Base-by-base conservation (phyloP, 2,888 invertebrate species). In the Cephonodes hylas region DNA sequence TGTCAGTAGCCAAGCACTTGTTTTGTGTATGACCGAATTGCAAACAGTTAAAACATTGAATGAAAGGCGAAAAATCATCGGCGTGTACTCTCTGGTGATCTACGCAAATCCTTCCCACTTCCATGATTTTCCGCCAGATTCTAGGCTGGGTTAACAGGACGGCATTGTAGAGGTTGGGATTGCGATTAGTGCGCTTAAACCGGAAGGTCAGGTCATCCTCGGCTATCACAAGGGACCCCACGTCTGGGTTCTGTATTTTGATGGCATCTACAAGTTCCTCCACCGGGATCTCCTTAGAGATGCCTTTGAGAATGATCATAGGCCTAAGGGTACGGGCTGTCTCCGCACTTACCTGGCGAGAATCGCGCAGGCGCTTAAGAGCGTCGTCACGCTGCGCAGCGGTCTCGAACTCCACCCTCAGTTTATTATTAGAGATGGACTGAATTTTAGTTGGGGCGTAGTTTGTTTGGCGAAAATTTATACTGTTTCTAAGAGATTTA, bases 21-120 rank as follows among this genome's bases (percentile, higher is more conserved):
- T 42, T 59, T 0, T 60, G 59, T 0, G 64, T 63, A 57, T 70
- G 70, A 0, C 70, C 72, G 31, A 62, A 70, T 8, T 63, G 63
- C 6, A 71, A 18, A 45, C 72, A 70, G 8, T 59, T 56, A 25
- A 22, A 66, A 20, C 70, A 70, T 13, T 72, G 70, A 0, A 65
- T 7, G 0, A 72, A 10, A 0, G 72, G 69, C 0, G 63, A 59
- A 15, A 65, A 64, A 1, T 68, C 63, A 1, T 63, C 63, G 0
- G 56, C 63, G 2, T 58, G 63, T 0, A 68, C 48, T 6, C 58
- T 31, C 4, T 70, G 66, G 15, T 65, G 63, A 5, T 70, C 68
- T 0, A 70, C n/a, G 2, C 63, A 62, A 0, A 68, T 3, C 10
- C 27, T 44, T 2, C 27, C 58, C 42, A 38, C 10, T 1, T 56